phyloP scores from a whole-genome alignment of 2,113 vertebrate genomes.

The Panthera leo region DNA sequence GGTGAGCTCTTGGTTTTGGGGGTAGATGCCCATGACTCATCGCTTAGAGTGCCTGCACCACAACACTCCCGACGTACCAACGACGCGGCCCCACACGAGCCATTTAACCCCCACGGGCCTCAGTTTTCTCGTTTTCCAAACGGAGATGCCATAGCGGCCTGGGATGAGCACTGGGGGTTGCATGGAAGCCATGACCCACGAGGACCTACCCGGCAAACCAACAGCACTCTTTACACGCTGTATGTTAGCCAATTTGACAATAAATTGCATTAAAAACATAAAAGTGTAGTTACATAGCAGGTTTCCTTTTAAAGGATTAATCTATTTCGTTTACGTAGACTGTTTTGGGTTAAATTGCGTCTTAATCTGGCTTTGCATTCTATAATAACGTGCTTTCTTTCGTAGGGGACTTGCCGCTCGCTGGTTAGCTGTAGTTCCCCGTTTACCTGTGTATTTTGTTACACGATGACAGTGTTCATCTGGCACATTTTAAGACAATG shows the following conservation, averaged over 20 bases:
- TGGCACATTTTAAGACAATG: not conserved
- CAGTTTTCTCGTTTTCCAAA: not conserved
- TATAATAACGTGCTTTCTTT: not conserved
- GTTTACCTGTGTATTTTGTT: not conserved
- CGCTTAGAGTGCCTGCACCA: not conserved
- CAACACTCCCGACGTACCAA: accelerated
- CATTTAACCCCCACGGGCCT: not conserved
- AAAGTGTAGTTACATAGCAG: not conserved
- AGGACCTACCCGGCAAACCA: no score
- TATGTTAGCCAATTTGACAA: no score
- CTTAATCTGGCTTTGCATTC: not conserved
- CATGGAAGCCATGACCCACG: no score
- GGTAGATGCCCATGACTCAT: no score
- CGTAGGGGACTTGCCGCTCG: not conserved
- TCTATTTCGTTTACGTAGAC: not conserved
- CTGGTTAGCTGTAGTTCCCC: no score
- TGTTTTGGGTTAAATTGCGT: not conserved
- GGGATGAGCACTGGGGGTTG: no score
- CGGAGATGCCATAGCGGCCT: not conserved
- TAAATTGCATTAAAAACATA: no score
- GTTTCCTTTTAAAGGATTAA: not conserved
- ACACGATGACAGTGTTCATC: not conserved
- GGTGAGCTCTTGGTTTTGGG: no score
- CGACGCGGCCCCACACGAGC: not conserved
- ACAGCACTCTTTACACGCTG: no score